A percentile compares a stretch with the other conserved stretches of the same genome.
phyloP scores from a whole-genome alignment of 2,797 vertebrate species.

The Enteromius paludinosus region DNA sequence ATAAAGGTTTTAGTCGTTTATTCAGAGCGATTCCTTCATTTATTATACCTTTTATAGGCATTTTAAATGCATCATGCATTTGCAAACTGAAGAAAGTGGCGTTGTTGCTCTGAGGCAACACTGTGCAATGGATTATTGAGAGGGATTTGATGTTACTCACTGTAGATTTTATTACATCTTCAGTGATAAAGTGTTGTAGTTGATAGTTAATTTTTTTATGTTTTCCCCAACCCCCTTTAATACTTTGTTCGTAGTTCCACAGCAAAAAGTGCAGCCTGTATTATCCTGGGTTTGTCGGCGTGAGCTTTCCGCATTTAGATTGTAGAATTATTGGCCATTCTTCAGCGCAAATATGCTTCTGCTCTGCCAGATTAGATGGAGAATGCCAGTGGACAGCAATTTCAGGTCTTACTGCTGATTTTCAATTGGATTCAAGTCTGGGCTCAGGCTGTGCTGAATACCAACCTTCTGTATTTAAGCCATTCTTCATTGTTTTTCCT shows the following conservation, averaged over 20 bases:
- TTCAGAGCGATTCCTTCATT: background rate
- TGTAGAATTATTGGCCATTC: conserved; percentile 18
- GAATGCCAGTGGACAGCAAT: conserved; percentile 32
- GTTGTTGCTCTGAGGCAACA: background rate
- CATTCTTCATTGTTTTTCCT: conserved; percentile 20
- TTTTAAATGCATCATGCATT: background rate
- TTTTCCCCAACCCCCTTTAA: background rate
- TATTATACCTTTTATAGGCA: conserved; percentile 17
- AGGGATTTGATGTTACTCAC: background rate
- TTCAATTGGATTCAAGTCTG: conserved; percentile 29
- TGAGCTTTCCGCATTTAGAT: conserved; percentile 11
- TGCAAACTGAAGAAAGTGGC: background rate
- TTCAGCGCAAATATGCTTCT: conserved; percentile 7
- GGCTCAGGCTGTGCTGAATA: conserved; percentile 3
- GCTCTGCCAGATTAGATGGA: conserved; percentile 32
- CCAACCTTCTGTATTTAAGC: conserved; percentile 21
- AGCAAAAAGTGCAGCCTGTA: background rate
- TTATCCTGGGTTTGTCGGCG: background rate
- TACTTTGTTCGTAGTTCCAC: background rate
- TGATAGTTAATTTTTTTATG: background rate
- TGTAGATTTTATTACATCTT: conserved; percentile 5
- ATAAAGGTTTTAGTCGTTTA: background rate
- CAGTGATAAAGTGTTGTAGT: background rate
- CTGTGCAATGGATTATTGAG: conserved; percentile 1
- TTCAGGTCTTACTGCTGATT: conserved; percentile 21